phyloP scores from a whole-genome alignment of 2,797 vertebrate genomes.

The Allochrocebus solatus region DNA sequence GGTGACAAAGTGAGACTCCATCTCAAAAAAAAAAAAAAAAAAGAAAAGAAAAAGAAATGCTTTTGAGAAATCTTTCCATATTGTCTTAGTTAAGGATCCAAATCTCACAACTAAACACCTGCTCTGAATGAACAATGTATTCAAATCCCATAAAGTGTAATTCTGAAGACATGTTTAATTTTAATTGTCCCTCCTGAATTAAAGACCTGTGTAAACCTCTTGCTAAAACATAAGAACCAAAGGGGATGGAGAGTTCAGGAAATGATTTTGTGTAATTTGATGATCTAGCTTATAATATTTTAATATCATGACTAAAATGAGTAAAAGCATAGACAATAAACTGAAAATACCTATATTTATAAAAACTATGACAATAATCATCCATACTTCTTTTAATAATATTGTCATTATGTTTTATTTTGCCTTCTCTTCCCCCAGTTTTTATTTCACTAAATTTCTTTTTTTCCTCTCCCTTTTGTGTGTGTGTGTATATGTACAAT shows the following conservation, averaged over 20 bases:
- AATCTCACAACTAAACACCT: neutral
- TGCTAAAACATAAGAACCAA: neutral
- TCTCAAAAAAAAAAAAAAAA: no score
- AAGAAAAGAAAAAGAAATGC: neutral
- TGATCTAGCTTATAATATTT: slow-evolving; percentile 21
- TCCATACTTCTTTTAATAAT: neutral
- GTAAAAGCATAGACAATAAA: neutral
- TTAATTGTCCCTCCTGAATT: slow-evolving; percentile 12
- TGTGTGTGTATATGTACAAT: neutral
- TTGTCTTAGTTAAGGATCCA: neutral
- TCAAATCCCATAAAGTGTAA: neutral
- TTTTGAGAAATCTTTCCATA: neutral
- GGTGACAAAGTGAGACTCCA: no score
- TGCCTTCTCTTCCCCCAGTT: neutral
- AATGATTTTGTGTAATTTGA: neutral
- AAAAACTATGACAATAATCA: neutral
- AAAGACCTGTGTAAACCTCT: neutral
- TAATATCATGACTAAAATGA: neutral
- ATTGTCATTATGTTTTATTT: neutral
- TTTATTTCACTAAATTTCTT: neutral
- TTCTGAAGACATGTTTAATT: neutral
- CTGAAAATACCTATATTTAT: neutral
- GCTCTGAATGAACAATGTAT: neutral
- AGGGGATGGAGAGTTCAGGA: neutral
- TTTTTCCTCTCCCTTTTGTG: neutral